These are phyloP conservation scores for Anomalospiza imberbis DNA, from an alignment of 2,797 vertebrate species.

Conservation along the genomic window DNA sequence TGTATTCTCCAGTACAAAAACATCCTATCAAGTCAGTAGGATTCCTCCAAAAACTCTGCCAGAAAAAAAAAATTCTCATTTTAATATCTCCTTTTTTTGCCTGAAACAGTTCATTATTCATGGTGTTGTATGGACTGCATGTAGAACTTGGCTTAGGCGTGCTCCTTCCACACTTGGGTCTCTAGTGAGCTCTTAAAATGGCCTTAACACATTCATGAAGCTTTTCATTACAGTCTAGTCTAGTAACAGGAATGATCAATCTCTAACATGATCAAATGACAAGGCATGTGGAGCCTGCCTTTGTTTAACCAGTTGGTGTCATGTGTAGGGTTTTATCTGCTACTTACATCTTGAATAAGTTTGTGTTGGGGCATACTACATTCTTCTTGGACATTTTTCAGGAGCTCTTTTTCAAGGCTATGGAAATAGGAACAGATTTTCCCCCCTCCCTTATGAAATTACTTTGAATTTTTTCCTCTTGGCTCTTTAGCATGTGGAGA, in stretches of 20 bases:
- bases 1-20: conserved; percentile 1
- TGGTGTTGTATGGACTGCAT: conserved; percentile 23
- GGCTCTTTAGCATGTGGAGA: background rate
- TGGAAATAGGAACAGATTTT: conserved; percentile 56
- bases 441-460: conserved; percentile 20
- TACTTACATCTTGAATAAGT: conserved; percentile 73
- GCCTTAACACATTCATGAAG: conserved; percentile 69
- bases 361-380: conserved; percentile 47
- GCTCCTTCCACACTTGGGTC: conserved; percentile 67
- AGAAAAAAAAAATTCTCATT: conserved; percentile 32
- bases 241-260: conserved; percentile 70
- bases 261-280: conserved; percentile 67
- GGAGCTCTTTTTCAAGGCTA: conserved; percentile 57
- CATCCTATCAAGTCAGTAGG: conserved; percentile 35
- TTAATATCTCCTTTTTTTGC: conserved; percentile 26
- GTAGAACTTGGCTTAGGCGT: conserved; percentile 47
- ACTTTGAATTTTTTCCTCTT: conserved; percentile 8
- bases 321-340: conserved; percentile 50
- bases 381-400: conserved; percentile 54
- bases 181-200: conserved; percentile 71
- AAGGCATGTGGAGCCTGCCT: conserved; percentile 38
- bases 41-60: conserved; percentile 24
- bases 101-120: conserved; percentile 68
- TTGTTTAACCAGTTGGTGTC: conserved; percentile 49
- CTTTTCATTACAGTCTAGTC: conserved; percentile 70